Conservation (phyloP, 2,797 vertebrate species). For the Adrianichthys oophorus region DNA sequence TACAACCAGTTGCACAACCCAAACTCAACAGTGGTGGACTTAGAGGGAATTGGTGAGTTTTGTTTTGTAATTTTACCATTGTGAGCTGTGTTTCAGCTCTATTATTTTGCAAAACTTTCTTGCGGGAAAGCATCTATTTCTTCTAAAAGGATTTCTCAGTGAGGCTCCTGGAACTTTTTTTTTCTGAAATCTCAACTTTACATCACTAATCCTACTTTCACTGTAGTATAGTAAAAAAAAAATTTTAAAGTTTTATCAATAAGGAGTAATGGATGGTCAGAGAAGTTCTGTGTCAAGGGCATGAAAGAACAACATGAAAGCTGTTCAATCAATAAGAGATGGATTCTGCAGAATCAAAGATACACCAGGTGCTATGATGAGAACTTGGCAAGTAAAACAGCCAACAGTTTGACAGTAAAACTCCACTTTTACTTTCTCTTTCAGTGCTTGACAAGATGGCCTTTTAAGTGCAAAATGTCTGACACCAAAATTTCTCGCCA, state of each 20-base stretch:
- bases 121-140: background rate
- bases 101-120: background rate
- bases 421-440: conserved; percentile 10
- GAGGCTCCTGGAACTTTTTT: too few relatives aligned
- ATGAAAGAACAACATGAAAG: conserved; percentile 26
- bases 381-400: background rate
- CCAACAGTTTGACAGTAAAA: background rate
- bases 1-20: conserved; percentile 81
- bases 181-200: too few relatives aligned
- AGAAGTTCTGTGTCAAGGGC: conserved; percentile 24
- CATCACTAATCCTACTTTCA: too few relatives aligned
- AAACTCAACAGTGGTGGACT: conserved; percentile 66
- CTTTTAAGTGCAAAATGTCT: conserved; percentile 2
- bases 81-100: background rate
- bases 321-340: conserved; percentile 35
- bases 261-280: conserved; percentile 37
- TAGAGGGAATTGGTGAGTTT: conserved; percentile 61
- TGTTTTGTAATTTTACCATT: background rate
- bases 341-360: conserved; percentile 15
- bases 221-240: too few relatives aligned
- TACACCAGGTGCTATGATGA: conserved; percentile 6
- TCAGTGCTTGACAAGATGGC: background rate
- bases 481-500: conserved; percentile 7
- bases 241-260: conserved; percentile 37
- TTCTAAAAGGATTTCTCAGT: too few relatives aligned